Conservation (phyloP, 2,888 invertebrate genomes). For the Apamea sordens region DNA sequence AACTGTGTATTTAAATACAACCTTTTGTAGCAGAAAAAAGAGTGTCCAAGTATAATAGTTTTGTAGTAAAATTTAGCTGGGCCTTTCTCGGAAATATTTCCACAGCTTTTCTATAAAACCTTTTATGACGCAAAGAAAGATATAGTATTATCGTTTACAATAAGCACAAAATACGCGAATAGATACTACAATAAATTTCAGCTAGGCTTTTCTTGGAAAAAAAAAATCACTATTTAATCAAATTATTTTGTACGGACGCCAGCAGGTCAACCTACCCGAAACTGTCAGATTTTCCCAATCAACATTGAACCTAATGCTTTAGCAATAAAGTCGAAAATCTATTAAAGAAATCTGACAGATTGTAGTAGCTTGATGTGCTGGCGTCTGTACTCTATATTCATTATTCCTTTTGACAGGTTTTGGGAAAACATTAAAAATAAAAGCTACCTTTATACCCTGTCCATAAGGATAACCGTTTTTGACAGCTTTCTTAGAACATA, state of each 20-base stretch:
- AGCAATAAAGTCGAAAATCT: too few relatives aligned
- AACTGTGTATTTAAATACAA: not conserved
- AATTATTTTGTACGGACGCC: too few relatives aligned
- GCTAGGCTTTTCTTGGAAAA: not conserved
- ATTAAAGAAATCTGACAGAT: too few relatives aligned
- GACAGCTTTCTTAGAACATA: too few relatives aligned
- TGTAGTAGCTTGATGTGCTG: too few relatives aligned
- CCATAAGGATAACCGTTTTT: too few relatives aligned
- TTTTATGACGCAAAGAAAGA: not conserved
- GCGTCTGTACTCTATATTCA: slow-evolving; percentile 1
- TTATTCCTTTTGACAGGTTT: not conserved
- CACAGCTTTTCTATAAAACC: not conserved
- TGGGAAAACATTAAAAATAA: not conserved
- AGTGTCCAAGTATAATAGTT: not conserved
- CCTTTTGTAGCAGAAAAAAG: not conserved
- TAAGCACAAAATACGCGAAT: not conserved
- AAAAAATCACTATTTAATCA: not conserved
- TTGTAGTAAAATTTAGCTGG: not conserved
- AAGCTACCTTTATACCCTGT: not conserved
- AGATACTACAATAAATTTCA: not conserved
- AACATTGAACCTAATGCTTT: too few relatives aligned
- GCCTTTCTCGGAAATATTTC: not conserved
- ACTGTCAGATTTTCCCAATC: too few relatives aligned
- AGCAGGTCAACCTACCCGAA: too few relatives aligned
- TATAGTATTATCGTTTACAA: not conserved